Evolutionary conservation across 2,888 invertebrate genomes (phyloP), one percentile per base, ranked within the genome.

Genomic region (Himalopsyche japonica): DNA sequence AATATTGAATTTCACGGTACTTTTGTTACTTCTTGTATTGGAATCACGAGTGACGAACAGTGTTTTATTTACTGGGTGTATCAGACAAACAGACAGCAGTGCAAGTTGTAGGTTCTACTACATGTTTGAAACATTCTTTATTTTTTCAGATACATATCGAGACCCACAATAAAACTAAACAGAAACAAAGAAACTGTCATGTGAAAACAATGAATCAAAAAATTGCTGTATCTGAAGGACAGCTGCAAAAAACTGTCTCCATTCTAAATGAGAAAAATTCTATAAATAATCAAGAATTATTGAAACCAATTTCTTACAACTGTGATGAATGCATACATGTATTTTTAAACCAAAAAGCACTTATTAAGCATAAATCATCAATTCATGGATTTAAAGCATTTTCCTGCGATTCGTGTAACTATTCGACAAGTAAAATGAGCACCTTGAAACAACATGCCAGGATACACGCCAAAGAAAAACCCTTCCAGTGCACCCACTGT

Each of bases 401-500:
- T 18, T 6, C 84, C 1, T 84, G 84, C 57, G 76, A 79, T 7
- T n/a, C 47, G 18, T 85, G 82, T 49, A 32, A 77, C 6, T 86
- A 82, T 30, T 49, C 48, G 2, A 81, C 85, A n/a, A 80, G 47
- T 76, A 86, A 83, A 78, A 48, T 34, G 10, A 83, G 80, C 57
- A 47, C 32, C 15, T 47, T 85, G 3, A 82, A 78, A n/a, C 79
- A 83, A 64, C 85, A 85, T 64, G 15, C 70, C 4, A 83, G 78
- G 37, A 82, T 48, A 4, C 84, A 82, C 48, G 64, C 78, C 12
- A 78, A 80, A 8, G 77, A 80, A 15, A 81, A 84, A 18, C 80
- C 77, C 1, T 82, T 34, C 79, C 70, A 82, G 32, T 86, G 86
- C 32, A 24, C 24, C 0, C 76, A 82, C 27, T 86, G 86, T 77